phyloP scores from a whole-genome alignment of 37 sponge, comb jelly and placozoan genomes.

The Haliclona indistincta region DNA sequence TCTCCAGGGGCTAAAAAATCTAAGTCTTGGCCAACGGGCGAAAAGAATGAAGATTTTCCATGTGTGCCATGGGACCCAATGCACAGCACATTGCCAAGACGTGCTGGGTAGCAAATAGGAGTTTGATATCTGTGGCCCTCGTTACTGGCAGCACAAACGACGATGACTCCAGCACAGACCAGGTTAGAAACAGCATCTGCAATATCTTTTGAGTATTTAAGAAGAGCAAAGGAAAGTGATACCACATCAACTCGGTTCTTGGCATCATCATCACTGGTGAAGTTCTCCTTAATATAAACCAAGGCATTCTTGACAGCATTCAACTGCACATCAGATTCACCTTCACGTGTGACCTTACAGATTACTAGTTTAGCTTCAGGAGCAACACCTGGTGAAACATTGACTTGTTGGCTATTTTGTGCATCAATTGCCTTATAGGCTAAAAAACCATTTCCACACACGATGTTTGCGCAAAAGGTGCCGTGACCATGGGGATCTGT shows the following conservation, averaged over 20 bases:
- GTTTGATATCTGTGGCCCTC: slow-evolving; percentile 36
- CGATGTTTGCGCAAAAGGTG: slow-evolving; percentile 52
- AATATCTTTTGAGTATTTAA: background rate
- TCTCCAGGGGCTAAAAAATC: slow-evolving; percentile 64
- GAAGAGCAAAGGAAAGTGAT: background rate
- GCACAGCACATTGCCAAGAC: slow-evolving; percentile 62
- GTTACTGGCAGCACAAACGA: slow-evolving; percentile 58
- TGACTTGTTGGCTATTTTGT: background rate
- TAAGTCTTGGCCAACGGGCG: slow-evolving; percentile 61
- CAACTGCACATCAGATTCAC: slow-evolving; percentile 9
- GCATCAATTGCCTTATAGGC: slow-evolving; percentile 1
- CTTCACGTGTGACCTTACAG: slow-evolving; percentile 47
- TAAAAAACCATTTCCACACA: slow-evolving; percentile 9
- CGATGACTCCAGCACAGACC: slow-evolving; percentile 11
- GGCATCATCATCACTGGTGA: background rate
- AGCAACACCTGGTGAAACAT: slow-evolving; percentile 46
- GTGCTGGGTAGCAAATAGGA: slow-evolving; percentile 53
- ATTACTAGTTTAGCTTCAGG: slow-evolving; percentile 39
- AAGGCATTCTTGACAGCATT: slow-evolving; percentile 41
- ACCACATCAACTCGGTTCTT: background rate
- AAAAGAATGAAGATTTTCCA: slow-evolving; percentile 55
- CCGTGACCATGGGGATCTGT: slow-evolving; percentile 57
- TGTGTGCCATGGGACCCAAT: slow-evolving; percentile 50
- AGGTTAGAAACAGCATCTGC: slow-evolving; percentile 23
- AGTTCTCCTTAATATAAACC: slow-evolving; percentile 26